Evolutionary conservation across 2,888 invertebrate species (phyloP).

Genomic region (Clistopyga incitator): DNA sequence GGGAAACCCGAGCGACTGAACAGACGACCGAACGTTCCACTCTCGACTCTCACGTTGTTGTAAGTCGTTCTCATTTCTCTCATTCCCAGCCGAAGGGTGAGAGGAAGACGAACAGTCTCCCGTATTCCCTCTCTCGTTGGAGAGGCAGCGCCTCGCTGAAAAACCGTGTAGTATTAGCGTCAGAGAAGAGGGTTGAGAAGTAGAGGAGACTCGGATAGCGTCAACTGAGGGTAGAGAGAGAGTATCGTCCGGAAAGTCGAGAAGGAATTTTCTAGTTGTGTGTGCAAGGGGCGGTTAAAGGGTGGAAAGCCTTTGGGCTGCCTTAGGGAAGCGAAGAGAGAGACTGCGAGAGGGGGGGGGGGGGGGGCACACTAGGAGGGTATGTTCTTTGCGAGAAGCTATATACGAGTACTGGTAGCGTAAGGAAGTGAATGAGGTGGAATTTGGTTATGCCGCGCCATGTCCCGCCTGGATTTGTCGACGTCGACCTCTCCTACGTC

Average conservation of each 20-base stretch:
- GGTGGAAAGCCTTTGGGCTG: constrained; percentile 35
- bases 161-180: constrained; percentile 63
- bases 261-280: constrained; percentile 67
- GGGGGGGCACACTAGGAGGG: background rate
- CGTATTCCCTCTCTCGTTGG: constrained; percentile 45
- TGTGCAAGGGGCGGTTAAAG: constrained; percentile 25
- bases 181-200: constrained; percentile 13
- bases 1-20: constrained; percentile 60
- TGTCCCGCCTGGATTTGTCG: constrained; percentile 82
- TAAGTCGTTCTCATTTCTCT: constrained; percentile 68
- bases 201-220: constrained; percentile 4
- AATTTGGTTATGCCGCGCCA: constrained; percentile 82
- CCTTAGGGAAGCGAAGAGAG: background rate
- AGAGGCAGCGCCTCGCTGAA: constrained; percentile 38
- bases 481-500: constrained; percentile 73
- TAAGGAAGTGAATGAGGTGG: constrained; percentile 68
- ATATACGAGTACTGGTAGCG: constrained; percentile 11
- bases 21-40: constrained; percentile 56
- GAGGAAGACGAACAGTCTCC: constrained; percentile 55
- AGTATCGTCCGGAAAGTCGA: constrained; percentile 61
- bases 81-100: constrained; percentile 56
- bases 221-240: constrained; percentile 28
- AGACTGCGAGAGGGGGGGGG: background rate
- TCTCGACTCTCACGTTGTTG: constrained; percentile 55
- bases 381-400: constrained; percentile 10